These are phyloP conservation scores for Dendroctonus ponderosae DNA, from an alignment of 1,140 invertebrate genomes.

Conservation along the genomic window DNA sequence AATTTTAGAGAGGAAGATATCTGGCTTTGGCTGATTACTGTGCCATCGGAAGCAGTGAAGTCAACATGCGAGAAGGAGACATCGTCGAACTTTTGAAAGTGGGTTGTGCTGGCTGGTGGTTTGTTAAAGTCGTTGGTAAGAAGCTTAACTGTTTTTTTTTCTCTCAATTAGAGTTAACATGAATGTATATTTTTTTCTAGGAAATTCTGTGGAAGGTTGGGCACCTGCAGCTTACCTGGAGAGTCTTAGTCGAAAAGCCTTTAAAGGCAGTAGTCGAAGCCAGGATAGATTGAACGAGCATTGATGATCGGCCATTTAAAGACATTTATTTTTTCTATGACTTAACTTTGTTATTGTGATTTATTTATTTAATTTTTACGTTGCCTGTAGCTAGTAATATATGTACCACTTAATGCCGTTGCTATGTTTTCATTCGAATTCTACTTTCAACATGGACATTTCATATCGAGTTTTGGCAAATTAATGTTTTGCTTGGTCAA, in stretches of 20 bases:
- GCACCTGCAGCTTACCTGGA: slow-evolving; percentile 91
- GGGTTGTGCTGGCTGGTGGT: slow-evolving; percentile 95
- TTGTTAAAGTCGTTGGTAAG: slow-evolving; percentile 77
- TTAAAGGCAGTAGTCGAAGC: slow-evolving; percentile 63
- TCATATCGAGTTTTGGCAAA: too few relatives aligned
- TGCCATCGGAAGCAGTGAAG: slow-evolving; percentile 83
- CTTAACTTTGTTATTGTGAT: slow-evolving; percentile 5
- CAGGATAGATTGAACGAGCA: slow-evolving; percentile 55
- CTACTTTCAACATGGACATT: too few relatives aligned
- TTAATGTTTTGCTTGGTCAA: too few relatives aligned
- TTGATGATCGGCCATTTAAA: slow-evolving; percentile 31
- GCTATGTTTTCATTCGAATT: not conserved
- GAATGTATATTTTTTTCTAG: slow-evolving; percentile 47
- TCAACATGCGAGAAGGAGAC: slow-evolving; percentile 86
- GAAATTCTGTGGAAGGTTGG: slow-evolving; percentile 80
- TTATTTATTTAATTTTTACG: slow-evolving; percentile 12
- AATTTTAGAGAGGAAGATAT: slow-evolving; percentile 65
- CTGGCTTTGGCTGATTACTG: slow-evolving; percentile 88
- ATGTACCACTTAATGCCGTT: not conserved
- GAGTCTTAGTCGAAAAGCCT: slow-evolving; percentile 69
- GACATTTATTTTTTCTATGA: slow-evolving; percentile 14
- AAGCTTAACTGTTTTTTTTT: slow-evolving; percentile 18
- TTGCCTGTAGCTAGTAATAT: not conserved
- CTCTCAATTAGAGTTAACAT: not conserved
- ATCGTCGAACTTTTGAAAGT: slow-evolving; percentile 83